Conservation (phyloP, 2,113 vertebrate genomes). For the Casuarius casuarius region DNA sequence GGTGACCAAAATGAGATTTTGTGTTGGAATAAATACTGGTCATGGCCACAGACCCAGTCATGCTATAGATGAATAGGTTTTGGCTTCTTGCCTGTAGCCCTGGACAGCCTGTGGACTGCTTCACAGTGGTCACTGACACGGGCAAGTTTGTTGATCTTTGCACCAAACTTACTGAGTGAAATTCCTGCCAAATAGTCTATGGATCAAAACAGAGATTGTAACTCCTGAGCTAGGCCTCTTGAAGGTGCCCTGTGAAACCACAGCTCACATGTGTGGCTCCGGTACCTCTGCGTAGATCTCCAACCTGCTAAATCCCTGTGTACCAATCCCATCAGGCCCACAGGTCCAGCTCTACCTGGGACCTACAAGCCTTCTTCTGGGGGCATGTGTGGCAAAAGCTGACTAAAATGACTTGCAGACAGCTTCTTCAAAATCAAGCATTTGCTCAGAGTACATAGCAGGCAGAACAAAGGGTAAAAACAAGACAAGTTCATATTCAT, state of each 20-base stretch:
- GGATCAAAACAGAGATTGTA: not conserved
- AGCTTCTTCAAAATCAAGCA: not conserved
- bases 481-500: not conserved
- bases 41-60: not conserved
- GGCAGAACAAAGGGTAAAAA: not conserved
- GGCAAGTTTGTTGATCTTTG: not conserved
- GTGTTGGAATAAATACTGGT: not conserved
- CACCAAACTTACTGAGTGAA: not conserved
- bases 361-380: not conserved
- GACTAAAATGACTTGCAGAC: rapidly evolving
- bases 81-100: not conserved
- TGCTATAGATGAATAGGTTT: not conserved
- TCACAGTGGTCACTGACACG: not conserved
- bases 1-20: not conserved
- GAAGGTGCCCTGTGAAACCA: not conserved
- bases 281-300: not conserved
- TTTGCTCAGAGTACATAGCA: not conserved
- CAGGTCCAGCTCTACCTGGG: not conserved
- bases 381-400: rapidly evolving
- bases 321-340: not conserved
- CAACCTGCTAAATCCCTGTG: not conserved
- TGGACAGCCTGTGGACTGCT: not conserved
- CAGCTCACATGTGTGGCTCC: not conserved
- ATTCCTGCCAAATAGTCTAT: not conserved
- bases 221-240: not conserved